Evolutionary conservation across 1,140 invertebrate genomes (phyloP), one percentile per base, ranked within the genome.

Genomic region (Stegodyphus mimosarum): DNA sequence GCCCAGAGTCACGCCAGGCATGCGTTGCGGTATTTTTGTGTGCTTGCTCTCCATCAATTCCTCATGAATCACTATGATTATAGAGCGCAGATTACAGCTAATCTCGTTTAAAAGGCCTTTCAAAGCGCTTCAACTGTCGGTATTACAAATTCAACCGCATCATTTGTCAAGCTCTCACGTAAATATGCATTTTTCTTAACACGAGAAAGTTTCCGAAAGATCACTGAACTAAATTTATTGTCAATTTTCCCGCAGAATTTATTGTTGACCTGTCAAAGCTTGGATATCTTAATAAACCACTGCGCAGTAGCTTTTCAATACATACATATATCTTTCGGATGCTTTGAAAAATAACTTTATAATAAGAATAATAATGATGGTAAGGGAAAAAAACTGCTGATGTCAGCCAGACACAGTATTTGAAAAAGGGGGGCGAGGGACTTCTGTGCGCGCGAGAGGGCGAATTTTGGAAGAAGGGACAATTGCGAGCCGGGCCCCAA

Each of bases 401-500:
- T 11, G 33, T 55, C 67, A 51, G n/a, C 51, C 66, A 64, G 67
- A 71, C 66, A 64, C 48, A 15, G 18, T 50, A 71, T 52, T 66
- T 80, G 52, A 7, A 67, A n/a, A 67, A 15, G 7, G 64, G 64
- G 33, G 33, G 70, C 7, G 6, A 50, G 49, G 4, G n/a, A 55
- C 33, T 17, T 33, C 70, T 51, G 18, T 48, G 79, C 67, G 67
- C 55, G 15, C 18, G 18, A 49, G 17, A 49, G 17, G 51, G 10
- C 7, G 15, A 53, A 55, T 9, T n/a, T 9, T 63, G 33, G 33
- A 13, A 53, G 10, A 18, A 18, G 50, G 49, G 18, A 84, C 81
- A 84, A 84, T 84, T 76, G 81, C 51, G 73, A n/a, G 50, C 64
- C 55, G 81, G 33, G 72, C 78, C 81, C 81, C 69, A 72, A 73